Percentiles rank a stretch among this genome's conserved stretches.
phyloP scores from a whole-genome alignment of 1,140 invertebrate genomes.

The Leucophenga varia region DNA sequence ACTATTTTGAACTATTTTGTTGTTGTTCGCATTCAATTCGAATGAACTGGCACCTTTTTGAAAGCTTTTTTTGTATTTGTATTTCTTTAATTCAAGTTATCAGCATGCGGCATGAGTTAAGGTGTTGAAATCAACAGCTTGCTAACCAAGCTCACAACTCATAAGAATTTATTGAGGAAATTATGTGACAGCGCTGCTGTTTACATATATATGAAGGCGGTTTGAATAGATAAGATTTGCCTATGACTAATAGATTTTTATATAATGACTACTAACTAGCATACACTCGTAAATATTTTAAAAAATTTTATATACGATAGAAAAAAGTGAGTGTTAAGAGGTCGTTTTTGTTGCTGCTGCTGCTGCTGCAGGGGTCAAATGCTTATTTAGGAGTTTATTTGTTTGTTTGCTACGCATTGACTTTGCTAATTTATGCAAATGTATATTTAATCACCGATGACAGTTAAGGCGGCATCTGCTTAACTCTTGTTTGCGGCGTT shows the following conservation, averaged over 20 bases:
- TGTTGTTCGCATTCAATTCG: background rate
- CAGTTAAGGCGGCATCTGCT: constrained; percentile 43
- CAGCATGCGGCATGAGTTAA: constrained; percentile 7
- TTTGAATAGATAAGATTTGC: too few relatives aligned
- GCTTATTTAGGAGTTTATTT: too few relatives aligned
- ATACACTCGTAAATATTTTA: too few relatives aligned
- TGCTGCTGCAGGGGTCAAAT: background rate
- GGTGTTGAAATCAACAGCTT: constrained; percentile 54
- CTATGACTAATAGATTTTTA: too few relatives aligned
- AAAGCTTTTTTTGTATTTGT: background rate
- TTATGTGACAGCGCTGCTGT: constrained; percentile 50
- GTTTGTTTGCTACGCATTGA: too few relatives aligned
- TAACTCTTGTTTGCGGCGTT: too few relatives aligned
- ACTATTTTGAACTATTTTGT: background rate
- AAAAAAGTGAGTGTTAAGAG: too few relatives aligned
- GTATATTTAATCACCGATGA: constrained; percentile 54
- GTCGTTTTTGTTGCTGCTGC: constrained; percentile 2
- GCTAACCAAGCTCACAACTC: constrained; percentile 53
- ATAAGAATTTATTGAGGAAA: constrained; percentile 53
- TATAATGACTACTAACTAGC: too few relatives aligned
- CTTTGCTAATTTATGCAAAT: constrained; percentile 53
- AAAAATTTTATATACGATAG: too few relatives aligned
- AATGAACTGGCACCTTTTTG: background rate
- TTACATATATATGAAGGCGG: too few relatives aligned
- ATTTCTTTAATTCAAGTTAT: too few relatives aligned